Evolutionary conservation across 1,140 invertebrate species (phyloP).

Genomic region (Neodiprion pinetum): DNA sequence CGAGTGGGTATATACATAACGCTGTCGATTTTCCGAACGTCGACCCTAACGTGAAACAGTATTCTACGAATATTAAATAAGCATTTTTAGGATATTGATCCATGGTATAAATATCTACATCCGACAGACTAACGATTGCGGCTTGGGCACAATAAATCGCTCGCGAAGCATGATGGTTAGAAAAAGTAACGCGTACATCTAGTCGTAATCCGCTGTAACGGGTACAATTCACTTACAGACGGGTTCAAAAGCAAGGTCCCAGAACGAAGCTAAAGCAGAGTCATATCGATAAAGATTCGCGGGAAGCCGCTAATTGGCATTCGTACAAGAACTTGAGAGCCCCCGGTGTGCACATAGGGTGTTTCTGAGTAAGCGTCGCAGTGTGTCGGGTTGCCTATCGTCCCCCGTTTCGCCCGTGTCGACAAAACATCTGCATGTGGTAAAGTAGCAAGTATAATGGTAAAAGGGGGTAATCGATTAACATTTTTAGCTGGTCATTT

Average conservation of each 20-base stretch:
- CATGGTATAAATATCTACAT: neutral
- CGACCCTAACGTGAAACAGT: too few species aligned
- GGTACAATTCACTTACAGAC: neutral
- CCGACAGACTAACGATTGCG: neutral
- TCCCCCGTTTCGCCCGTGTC: too few species aligned
- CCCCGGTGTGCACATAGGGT: neutral
- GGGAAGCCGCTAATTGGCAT: neutral
- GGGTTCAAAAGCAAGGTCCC: neutral
- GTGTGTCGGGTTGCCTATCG: too few species aligned
- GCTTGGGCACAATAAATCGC: conserved; percentile 15
- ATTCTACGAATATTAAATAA: too few species aligned
- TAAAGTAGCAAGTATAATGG: too few species aligned
- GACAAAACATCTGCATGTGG: too few species aligned
- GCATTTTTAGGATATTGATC: too few species aligned
- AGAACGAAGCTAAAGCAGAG: neutral
- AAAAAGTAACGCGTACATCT: neutral
- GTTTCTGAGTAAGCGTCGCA: too few species aligned
- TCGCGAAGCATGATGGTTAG: neutral
- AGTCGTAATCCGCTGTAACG: neutral
- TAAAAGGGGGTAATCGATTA: too few species aligned
- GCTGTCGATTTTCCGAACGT: too few species aligned
- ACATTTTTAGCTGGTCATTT: too few species aligned
- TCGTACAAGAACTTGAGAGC: neutral
- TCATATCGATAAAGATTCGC: neutral
- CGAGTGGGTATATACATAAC: too few species aligned